Evolutionary conservation across 2,797 vertebrate species (phyloP).

Genomic region (Phataginus tetradactyla): DNA sequence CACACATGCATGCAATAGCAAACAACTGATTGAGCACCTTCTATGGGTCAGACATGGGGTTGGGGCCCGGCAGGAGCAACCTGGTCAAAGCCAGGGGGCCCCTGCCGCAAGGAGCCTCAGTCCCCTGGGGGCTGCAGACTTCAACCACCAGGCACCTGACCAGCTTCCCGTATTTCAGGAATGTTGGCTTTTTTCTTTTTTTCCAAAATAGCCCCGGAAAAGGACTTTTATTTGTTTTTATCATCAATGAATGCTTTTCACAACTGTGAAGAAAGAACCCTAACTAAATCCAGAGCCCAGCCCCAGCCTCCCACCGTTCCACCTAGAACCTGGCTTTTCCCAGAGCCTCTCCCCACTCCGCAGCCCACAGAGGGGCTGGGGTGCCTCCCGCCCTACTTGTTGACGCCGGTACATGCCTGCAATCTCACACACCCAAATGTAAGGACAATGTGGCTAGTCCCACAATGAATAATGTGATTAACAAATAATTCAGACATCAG

Average conservation of each 20-base stretch:
- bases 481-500: not conserved
- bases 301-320: not conserved
- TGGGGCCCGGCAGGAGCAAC: fast-evolving
- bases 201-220: not conserved
- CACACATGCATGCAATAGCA: not conserved
- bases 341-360: not conserved
- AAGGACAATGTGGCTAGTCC: not conserved
- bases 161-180: not conserved
- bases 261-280: not conserved
- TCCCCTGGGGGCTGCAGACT: not conserved
- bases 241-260: not conserved
- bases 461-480: fast-evolving
- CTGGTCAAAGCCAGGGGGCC: not conserved
- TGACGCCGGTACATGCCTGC: fast-evolving
- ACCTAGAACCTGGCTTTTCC: fast-evolving
- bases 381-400: fast-evolving
- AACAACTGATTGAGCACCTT: not conserved
- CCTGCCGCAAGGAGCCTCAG: fast-evolving
- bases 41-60: not conserved
- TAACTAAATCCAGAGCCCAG: not conserved
- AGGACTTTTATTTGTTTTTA: not conserved
- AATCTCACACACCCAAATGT: fast-evolving
- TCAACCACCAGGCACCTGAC: fast-evolving
- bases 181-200: not conserved
- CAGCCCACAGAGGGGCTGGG: fast-evolving